These are phyloP conservation scores for Cynodonichthys magdalenae DNA, from an alignment of 2,797 vertebrate species.

Conservation along the genomic window DNA sequence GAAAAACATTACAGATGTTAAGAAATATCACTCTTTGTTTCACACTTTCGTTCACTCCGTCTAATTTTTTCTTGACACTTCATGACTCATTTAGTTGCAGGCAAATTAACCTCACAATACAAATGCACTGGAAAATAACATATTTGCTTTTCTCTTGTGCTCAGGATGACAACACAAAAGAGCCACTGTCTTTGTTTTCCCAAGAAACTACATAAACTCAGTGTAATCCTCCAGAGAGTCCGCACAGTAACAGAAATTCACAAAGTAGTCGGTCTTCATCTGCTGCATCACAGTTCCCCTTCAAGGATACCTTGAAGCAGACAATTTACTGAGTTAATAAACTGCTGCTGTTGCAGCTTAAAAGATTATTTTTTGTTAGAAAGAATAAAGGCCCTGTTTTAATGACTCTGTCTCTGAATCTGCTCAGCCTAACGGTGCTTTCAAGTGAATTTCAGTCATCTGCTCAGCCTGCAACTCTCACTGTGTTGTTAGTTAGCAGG, in stretches of 20 bases:
- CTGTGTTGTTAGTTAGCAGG: constrained; percentile 6
- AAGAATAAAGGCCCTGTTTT: constrained; percentile 12
- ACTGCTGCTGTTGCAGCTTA: constrained; percentile 18
- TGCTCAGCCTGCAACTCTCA: constrained; percentile 4
- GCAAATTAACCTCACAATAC: constrained; percentile 13
- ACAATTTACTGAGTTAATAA: constrained; percentile 7
- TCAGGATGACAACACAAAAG: constrained; percentile 18
- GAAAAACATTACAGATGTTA: background rate
- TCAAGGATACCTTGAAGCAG: constrained; percentile 1
- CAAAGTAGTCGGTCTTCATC: constrained; percentile 6
- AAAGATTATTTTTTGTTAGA: constrained; percentile 9
- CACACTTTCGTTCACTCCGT: background rate
- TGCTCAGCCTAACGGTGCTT: constrained; percentile 10
- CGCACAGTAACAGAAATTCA: constrained; percentile 15
- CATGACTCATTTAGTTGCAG: background rate
- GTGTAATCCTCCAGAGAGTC: constrained; percentile 16
- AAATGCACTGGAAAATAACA: constrained; percentile 4
- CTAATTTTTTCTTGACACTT: background rate
- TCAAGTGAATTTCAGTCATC: constrained; percentile 5
- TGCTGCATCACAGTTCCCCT: background rate
- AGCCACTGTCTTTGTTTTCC: constrained; percentile 17
- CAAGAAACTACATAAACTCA: constrained; percentile 1
- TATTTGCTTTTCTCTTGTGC: constrained; percentile 9
- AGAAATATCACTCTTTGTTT: background rate
- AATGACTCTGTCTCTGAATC: constrained; percentile 23